Percentiles rank a stretch among this genome's conserved stretches.
Evolutionary conservation across 2,797 vertebrate species (phyloP).

Genomic region (Taeniopygia guttata): DNA sequence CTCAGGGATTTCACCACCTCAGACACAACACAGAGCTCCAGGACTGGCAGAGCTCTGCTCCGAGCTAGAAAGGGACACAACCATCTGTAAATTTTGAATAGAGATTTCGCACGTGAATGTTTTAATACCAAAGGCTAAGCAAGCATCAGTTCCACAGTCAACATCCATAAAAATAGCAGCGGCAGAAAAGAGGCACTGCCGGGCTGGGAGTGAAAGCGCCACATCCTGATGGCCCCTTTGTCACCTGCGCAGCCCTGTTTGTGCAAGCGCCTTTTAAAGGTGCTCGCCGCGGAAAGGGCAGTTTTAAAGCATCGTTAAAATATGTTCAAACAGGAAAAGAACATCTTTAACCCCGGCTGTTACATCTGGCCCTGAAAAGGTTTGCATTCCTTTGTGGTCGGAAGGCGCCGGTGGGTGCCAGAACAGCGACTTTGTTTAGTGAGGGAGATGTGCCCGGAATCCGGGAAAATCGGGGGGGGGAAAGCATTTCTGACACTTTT

Average conservation of each 20-base stretch:
- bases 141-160: not conserved
- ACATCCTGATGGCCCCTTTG: not conserved
- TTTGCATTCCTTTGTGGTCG: not conserved
- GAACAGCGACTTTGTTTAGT: accelerated
- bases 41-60: not conserved
- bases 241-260: not conserved
- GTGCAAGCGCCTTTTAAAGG: not conserved
- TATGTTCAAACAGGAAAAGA: not conserved
- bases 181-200: not conserved
- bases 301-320: constrained; percentile 33
- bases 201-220: not conserved
- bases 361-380: not conserved
- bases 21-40: not conserved
- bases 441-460: not conserved
- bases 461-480: accelerated
- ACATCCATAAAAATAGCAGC: not conserved
- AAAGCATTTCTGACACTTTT: not conserved
- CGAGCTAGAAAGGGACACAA: not conserved
- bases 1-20: not conserved
- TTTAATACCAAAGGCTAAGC: not conserved
- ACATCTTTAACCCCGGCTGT: not conserved
- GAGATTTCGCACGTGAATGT: not conserved
- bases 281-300: not conserved
- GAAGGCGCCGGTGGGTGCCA: not conserved
- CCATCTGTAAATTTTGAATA: not conserved